Conservation (phyloP, 1,140 invertebrate species). For the Drosophila navojoa region DNA sequence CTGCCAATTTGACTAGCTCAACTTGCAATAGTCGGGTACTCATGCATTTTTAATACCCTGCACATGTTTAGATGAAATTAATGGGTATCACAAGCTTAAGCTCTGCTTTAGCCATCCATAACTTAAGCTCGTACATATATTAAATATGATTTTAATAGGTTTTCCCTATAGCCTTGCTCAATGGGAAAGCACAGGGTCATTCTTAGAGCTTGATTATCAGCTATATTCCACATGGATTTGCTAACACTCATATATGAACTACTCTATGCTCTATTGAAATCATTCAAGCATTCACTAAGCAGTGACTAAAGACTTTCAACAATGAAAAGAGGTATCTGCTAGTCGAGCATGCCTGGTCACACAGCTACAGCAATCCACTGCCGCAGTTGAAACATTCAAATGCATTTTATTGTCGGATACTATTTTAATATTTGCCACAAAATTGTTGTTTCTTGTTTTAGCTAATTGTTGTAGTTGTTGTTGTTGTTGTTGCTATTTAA, state of each 20-base stretch:
- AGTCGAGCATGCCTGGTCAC: background rate
- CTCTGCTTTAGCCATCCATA: background rate
- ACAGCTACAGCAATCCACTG: constrained; percentile 30
- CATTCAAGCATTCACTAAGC: too few relatives aligned
- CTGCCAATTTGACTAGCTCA: constrained; percentile 44
- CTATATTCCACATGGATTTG: too few relatives aligned
- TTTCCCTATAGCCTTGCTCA: too few relatives aligned
- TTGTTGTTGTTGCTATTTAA: constrained; percentile 8
- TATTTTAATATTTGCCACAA: constrained; percentile 41
- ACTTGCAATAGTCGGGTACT: constrained; percentile 43
- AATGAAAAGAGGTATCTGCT: background rate
- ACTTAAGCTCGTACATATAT: too few relatives aligned
- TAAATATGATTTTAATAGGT: too few relatives aligned
- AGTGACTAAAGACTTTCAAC: too few relatives aligned
- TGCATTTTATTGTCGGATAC: constrained; percentile 40
- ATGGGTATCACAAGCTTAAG: background rate
- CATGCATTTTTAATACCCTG: constrained; percentile 27
- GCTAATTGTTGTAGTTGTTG: constrained; percentile 22
- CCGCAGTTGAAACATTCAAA: constrained; percentile 39
- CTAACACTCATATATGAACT: too few relatives aligned
- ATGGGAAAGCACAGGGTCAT: too few relatives aligned
- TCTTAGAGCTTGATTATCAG: too few relatives aligned
- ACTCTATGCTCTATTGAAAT: too few relatives aligned
- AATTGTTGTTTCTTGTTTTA: constrained; percentile 14
- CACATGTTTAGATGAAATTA: background rate